Evolutionary conservation across 2,888 invertebrate species (phyloP), one percentile per base, ranked within the genome.

Genomic region (Epiblema foenella): DNA sequence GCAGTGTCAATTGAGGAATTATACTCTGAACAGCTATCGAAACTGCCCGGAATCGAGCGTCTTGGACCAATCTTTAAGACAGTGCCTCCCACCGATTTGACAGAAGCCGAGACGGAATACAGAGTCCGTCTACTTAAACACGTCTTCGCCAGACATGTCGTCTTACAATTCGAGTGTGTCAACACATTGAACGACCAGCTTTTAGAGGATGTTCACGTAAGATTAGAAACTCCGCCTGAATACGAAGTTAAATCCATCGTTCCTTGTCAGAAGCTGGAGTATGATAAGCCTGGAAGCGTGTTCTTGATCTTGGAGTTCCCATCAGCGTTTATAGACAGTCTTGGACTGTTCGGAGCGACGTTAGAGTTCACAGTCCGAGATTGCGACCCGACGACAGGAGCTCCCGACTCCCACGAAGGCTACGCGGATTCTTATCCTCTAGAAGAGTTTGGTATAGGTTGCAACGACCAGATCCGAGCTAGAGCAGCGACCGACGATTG

Each of bases 21-120:
- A 71, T 98, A 97, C 83, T 95, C 96, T 2, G 97, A 98, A 74
- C 97, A 97, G 85, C 87, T 99, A 68, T 91, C 95, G 0, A 95
- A 95, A 75, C 94, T 99, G 62, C 98, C 99, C 0, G 96, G 97
- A 60, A 95, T 99, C 54, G 97, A 98, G 70, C 95, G 97, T 68
- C 93, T 99, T 33, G 96, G 98, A 0, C 95, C 97, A 0, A 94
- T 98, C 0, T 98, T 99, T 92, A 97, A 97, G 85, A 98, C 98
- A 0, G 97, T 97, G 0, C 90, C 95, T 20, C 96, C 98, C 0
- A 94, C 97, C 12, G 98, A 99, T 82, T 94, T 99, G 67, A 99
- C 99, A 0, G 99, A 99, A 92, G 97, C 98, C 0, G 99, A 99
- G 93, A 99, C 99, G 0, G 99, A 99, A 87, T 99, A 99, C 87